Base-by-base conservation (phyloP, 2,888 invertebrate species). In the Leuctra nigra region DNA sequence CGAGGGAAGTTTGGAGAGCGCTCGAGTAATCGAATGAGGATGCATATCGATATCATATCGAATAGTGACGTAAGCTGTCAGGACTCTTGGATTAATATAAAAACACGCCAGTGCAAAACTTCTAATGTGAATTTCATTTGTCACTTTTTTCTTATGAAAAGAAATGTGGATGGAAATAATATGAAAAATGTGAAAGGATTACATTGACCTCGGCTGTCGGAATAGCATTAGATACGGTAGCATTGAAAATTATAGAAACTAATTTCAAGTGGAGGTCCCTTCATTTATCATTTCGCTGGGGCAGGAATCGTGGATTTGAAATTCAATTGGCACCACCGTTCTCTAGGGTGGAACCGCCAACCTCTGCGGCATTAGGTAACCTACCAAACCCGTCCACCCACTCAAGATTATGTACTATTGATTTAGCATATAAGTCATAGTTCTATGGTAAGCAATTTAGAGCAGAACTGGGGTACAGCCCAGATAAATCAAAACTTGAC, bases 271-370 rank as follows among this genome's bases (percentile, higher is more conserved):
- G 29, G 29, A 11, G 29, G 29, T 29, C 29, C n/a, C 7, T 29
- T 29, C 29, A 11, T 29, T 29, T 29, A 29, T 29, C 29, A 29
- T 29, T 29, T 29, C 11, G 29, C 6, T 7, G 29, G 29, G 29
- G 44, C 23, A n/a, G 44, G 44, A 44, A n/a, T n/a, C 44, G 23
- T 44, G 44, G 13, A 44, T 44, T 44, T 23, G 44, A 44, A 44
- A 44, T 44, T 44, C 44, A 44, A 44, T 44, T 29, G 29, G 29
- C 29, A 11, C 29, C 6, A 29, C 29, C 11, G 29, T 29, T 6
- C n/a, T n/a, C n/a, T n/a, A n/a, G n/a, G n/a, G n/a, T n/a, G n/a
- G n/a, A n/a, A n/a, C n/a, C n/a, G n/a, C n/a, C n/a, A n/a, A n/a
- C n/a, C n/a, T n/a, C n/a, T n/a, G n/a, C n/a, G n/a, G n/a, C n/a